Base-by-base conservation (phyloP, 2,888 invertebrate genomes). In the Drosophila mimica region DNA sequence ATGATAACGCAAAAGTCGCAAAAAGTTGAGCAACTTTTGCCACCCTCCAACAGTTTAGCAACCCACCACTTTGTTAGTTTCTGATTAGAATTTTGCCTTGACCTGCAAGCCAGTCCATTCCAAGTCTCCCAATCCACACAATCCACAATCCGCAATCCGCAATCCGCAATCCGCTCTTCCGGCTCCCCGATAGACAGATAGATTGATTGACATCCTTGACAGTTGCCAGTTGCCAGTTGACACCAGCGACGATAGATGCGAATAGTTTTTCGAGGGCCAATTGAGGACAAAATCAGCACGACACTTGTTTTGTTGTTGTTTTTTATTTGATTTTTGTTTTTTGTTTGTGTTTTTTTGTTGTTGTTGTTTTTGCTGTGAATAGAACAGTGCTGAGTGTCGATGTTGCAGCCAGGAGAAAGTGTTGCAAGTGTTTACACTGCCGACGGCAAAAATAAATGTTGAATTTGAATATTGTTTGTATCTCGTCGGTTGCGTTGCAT, bases 21-120 rank as follows among this genome's bases (percentile, higher is more conserved):
- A 64, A 76, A 74, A 79, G 70, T 81, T 82, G 65, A 68, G 70
- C 76, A 79, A 81, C 70, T 74, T 81, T 78, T 34, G 70, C 79
- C 5, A 25, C 48, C 20, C 62, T n/a, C 11, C 31, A 38, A 5
- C 40, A 31, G 13, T 17, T 34, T 30, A 28, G n/a, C n/a, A 4
- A 25, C 46, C 25, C 28, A 11, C 11, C 43, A 20, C 48, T 31
- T 31, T 36, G 57, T 52, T 56, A 65, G 67, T 61, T 80, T 81
- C 61, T 74, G 83, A 83, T 89, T 89, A 85, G 79, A 77, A 76
- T 62, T 38, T 56, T 40, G 43, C 53, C 76, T 60, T 64, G 57
- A 62, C 31, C 58, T 31, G 6, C 46, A 43, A 46, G 31, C 30
- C 31, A 31, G 7, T 6, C 30, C 30, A 30, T 36, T 36, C 36